Base-by-base conservation (phyloP, 64 coral and sea anemone species). In the Montipora efflorescens region DNA sequence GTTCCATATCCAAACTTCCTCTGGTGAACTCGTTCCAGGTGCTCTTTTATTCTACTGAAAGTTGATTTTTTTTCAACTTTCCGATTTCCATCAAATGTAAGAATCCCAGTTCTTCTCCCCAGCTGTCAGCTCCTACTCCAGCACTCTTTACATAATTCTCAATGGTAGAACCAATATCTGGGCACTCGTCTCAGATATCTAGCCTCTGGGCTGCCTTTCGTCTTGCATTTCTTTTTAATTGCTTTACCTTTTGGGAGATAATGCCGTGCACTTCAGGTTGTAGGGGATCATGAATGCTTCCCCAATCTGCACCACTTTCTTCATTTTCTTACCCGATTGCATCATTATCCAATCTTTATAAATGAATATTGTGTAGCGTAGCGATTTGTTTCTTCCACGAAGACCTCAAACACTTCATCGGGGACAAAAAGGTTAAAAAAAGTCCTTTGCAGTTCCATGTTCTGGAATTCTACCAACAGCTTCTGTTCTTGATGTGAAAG, bases 41-140 rank as follows among this genome's bases (percentile, higher is more conserved):
- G 25, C 10, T 80, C 75, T 87, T 95, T 78, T 45, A 91, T 90
- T 64, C 66, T 79, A 10, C 9, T 74, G 8, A 87, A 95, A 4
- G 89, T 95, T 10, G 85, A 77, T 59, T 95, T 95, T 1, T 84
- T 90, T 21, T 47, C 57, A 13, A 55, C 16, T 72, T 59, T 67
- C 0, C 90, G 74, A 76, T 91, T 95, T 5, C 82, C 84, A 74
- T 84, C 93, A 64, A 95, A 95, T 8, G 93, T 90, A 13, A 90
- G 68, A 12, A 95, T 14, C 0, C 93, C 87, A 49, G 93, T 95
- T 48, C 79, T 84, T 13, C 87, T 5, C 93, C 36, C 36, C 93
- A 95, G 10, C 67, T 84, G 59, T 95, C 93, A 20, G 87, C 93
- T 9, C 93, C 93, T 58, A 16, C 79, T 15, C 80, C 87, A 90